A percentile compares a stretch with the other conserved stretches of the same genome.
Evolutionary conservation across 2,797 vertebrate genomes (phyloP).

Genomic region (Syngnathus rostellatus): DNA sequence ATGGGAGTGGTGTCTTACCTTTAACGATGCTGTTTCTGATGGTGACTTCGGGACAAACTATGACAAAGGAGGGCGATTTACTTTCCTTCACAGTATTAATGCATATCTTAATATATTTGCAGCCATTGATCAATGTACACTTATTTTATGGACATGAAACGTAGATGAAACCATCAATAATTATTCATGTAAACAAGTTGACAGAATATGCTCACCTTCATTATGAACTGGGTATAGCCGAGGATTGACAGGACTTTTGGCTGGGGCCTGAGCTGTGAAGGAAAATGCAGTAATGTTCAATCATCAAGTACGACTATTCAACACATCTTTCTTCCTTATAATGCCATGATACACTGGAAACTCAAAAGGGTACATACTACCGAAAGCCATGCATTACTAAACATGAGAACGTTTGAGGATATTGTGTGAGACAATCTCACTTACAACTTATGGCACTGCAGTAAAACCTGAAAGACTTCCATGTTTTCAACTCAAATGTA

Average conservation of each 20-base stretch:
- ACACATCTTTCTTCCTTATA: background rate
- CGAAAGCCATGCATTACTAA: background rate
- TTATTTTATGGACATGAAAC: background rate
- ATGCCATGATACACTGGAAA: background rate
- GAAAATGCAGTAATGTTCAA: background rate
- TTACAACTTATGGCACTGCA: no score
- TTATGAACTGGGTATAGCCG: constrained; percentile 57
- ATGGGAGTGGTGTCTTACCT: constrained; percentile 47
- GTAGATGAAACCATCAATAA: background rate
- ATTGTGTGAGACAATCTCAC: no score
- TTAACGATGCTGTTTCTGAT: constrained; percentile 68
- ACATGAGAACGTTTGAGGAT: no score
- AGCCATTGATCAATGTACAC: no score
- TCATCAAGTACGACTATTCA: background rate
- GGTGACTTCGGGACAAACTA: constrained; percentile 73
- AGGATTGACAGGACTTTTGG: constrained; percentile 59
- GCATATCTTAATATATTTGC: no score
- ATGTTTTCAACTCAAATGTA: no score
- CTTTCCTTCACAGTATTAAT: background rate
- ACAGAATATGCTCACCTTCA: constrained; percentile 55
- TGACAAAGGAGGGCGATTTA: constrained; percentile 31
- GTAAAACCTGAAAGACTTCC: no score
- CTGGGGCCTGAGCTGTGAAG: constrained; percentile 55
- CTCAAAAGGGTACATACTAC: background rate
- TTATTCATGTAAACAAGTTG: background rate